Percentiles rank a stretch among this genome's conserved stretches.
Evolutionary conservation across 2,113 vertebrate genomes (phyloP).

Genomic region (Hydropotes inermis): DNA sequence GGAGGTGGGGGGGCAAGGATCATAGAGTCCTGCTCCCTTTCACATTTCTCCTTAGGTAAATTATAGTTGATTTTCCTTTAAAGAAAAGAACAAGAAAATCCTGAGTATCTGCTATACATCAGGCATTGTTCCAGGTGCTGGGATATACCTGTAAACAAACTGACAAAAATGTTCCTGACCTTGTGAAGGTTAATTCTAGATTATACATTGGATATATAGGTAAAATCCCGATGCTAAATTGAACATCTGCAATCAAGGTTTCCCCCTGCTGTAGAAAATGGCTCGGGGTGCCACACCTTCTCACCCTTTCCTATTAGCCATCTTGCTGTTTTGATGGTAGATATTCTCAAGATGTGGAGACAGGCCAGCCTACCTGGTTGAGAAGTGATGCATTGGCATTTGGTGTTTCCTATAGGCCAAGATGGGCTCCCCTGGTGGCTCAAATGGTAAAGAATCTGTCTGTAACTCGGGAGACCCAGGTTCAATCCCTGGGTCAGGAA

Average conservation of each 20-base stretch:
- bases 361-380: background rate
- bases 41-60: background rate
- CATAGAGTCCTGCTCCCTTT: background rate
- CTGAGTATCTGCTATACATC: background rate
- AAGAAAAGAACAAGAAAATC: conserved; percentile 4
- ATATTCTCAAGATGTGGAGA: background rate
- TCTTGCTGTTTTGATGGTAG: background rate
- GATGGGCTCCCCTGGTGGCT: background rate
- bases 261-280: background rate
- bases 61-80: background rate
- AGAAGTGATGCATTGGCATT: background rate
- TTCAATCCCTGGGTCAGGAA: background rate
- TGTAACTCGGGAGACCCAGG: background rate
- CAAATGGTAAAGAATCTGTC: background rate
- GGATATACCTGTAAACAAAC: background rate
- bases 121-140: background rate
- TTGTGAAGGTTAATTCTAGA: conserved; percentile 1
- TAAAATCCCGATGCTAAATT: background rate
- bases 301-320: background rate
- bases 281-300: background rate
- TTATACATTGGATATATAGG: background rate
- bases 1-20: background rate
- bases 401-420: background rate
- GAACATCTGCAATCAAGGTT: background rate
- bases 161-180: background rate